Conservation (phyloP, 2,113 vertebrate genomes). For the Hippolais icterina region DNA sequence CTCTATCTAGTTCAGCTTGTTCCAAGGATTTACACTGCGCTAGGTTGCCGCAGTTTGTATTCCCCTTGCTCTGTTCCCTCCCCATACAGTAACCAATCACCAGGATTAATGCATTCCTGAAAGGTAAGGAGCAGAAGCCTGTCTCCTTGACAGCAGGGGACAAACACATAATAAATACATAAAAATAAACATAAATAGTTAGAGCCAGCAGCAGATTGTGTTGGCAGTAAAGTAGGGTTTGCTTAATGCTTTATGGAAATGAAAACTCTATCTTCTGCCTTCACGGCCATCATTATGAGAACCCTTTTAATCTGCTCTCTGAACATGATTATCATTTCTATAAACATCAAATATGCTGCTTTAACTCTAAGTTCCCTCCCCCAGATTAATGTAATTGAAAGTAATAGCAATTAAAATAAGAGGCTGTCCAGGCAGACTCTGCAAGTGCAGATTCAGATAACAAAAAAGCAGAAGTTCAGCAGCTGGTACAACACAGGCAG, state of each 20-base stretch:
- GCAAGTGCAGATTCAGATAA: not conserved
- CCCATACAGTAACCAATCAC: slow-evolving; percentile 22
- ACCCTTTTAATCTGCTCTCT: slow-evolving; percentile 56
- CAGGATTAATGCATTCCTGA: slow-evolving; percentile 54
- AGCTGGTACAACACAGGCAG: not conserved
- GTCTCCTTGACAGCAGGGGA: slow-evolving; percentile 51
- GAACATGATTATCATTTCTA: slow-evolving; percentile 34
- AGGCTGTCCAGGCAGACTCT: not conserved
- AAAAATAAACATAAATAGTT: slow-evolving; percentile 68
- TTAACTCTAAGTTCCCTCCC: not conserved
- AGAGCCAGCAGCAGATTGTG: slow-evolving; percentile 62
- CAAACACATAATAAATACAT: slow-evolving; percentile 40
- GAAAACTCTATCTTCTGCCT: slow-evolving; percentile 60
- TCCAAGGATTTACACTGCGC: not conserved
- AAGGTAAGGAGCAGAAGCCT: slow-evolving; percentile 53
- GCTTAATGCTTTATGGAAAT: slow-evolving; percentile 60
- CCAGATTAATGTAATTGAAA: slow-evolving; percentile 35
- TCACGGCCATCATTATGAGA: slow-evolving; percentile 48
- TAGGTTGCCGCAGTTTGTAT: not conserved
- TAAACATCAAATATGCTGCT: slow-evolving; percentile 46
- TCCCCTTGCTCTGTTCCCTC: not conserved
- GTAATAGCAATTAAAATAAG: slow-evolving; percentile 43
- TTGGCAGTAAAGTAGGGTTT: slow-evolving; percentile 56
- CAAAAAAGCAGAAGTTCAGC: slow-evolving; percentile 2
- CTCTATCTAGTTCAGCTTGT: slow-evolving; percentile 12